Conservation (phyloP, 2,888 invertebrate genomes). For the Ormyrus labotus region DNA sequence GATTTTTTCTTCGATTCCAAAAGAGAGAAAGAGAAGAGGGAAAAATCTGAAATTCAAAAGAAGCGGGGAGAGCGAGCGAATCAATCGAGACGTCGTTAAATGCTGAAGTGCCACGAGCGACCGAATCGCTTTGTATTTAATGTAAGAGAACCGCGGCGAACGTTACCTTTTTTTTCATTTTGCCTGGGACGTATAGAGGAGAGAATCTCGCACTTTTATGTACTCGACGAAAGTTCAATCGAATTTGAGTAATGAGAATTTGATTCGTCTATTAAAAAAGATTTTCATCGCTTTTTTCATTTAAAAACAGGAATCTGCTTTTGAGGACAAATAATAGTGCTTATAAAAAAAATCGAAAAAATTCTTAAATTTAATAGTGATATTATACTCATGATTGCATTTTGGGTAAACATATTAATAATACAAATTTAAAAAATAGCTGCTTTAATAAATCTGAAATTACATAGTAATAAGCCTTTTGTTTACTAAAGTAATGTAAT, state of each 20-base stretch:
- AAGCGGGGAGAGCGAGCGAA: too few species aligned
- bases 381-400: too few species aligned
- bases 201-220: neutral
- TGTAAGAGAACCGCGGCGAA: neutral
- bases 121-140: slow-evolving; percentile 15
- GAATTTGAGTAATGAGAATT: slow-evolving; percentile 11
- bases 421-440: too few species aligned
- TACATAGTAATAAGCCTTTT: too few species aligned
- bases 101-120: neutral
- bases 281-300: slow-evolving; percentile 13
- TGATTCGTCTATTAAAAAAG: neutral
- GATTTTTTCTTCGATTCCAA: neutral
- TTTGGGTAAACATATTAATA: too few species aligned
- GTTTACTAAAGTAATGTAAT: too few species aligned
- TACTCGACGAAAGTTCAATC: neutral
- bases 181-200: neutral
- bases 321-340: too few species aligned
- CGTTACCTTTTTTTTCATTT: slow-evolving; percentile 9
- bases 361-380: too few species aligned
- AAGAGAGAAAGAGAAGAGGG: neutral
- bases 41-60: neutral
- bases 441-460: too few species aligned
- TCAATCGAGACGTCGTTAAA: too few species aligned
- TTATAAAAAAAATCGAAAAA: too few species aligned
- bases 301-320: neutral